Conservation (phyloP, 92 coral and sea anemone genomes). For the Epizoanthus rinbou region DNA sequence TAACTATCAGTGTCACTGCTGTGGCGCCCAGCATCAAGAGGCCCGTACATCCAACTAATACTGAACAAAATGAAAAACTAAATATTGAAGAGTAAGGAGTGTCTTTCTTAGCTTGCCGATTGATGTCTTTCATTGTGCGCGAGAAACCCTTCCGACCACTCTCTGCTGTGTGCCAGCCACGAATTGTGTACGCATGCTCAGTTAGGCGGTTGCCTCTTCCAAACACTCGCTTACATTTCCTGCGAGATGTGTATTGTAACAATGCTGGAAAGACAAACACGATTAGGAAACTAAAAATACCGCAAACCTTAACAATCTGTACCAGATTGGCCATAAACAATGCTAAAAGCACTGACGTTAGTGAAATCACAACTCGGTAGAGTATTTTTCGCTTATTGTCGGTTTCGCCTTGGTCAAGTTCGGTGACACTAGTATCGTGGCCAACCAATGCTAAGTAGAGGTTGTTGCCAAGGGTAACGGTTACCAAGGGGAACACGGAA, state of each 20-base stretch:
- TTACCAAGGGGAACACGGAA: constrained; percentile 42
- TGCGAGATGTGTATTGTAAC: constrained; percentile 38
- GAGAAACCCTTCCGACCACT: constrained; percentile 1
- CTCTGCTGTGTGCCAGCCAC: constrained; percentile 27
- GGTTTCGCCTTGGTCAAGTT: constrained; percentile 25
- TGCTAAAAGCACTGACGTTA: constrained; percentile 12
- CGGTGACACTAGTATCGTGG: constrained; percentile 33
- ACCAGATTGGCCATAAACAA: constrained; percentile 35
- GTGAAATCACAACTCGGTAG: constrained; percentile 9
- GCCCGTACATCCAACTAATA: constrained; percentile 17
- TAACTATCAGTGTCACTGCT: constrained; percentile 12
- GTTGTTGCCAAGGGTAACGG: constrained; percentile 47
- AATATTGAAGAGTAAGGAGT: constrained; percentile 34
- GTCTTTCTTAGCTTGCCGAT: not conserved
- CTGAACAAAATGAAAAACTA: constrained; percentile 26
- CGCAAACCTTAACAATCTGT: constrained; percentile 34
- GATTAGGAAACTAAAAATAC: constrained; percentile 32
- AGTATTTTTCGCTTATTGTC: constrained; percentile 35
- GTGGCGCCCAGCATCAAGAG: constrained; percentile 21
- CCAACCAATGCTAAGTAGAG: constrained; percentile 37
- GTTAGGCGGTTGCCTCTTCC: constrained; percentile 31
- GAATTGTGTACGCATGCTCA: constrained; percentile 42
- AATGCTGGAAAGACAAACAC: constrained; percentile 40
- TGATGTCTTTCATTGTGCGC: not conserved
- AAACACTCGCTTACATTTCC: constrained; percentile 29